A percentile compares a stretch with the other conserved stretches of the same genome.
Evolutionary conservation across 1,140 invertebrate species (phyloP).

Genomic region (Oncopodura yosiiana): DNA sequence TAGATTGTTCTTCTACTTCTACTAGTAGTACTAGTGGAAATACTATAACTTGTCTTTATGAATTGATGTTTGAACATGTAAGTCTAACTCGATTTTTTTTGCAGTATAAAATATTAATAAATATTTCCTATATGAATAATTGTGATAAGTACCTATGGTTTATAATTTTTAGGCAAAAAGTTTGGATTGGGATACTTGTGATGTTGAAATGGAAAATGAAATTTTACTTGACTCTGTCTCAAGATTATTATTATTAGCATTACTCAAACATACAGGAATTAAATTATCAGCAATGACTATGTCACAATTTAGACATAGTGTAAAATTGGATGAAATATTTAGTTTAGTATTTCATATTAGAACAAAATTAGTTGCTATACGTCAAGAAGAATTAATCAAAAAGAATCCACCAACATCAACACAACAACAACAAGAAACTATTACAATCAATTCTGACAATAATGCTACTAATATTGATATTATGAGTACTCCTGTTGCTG

Average conservation of each 20-base stretch:
- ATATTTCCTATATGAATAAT: background rate
- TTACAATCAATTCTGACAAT: too few species aligned
- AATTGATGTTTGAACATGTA: constrained; percentile 35
- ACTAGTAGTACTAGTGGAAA: background rate
- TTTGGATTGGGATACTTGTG: constrained; percentile 46
- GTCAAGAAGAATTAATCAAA: constrained; percentile 17
- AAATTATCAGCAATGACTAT: constrained; percentile 29
- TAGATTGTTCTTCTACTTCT: background rate
- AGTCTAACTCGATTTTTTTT: too few species aligned
- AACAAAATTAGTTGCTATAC: constrained; percentile 14
- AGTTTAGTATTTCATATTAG: constrained; percentile 29
- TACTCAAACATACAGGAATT: constrained; percentile 48
- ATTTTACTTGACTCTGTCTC: constrained; percentile 44
- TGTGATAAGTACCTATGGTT: too few species aligned
- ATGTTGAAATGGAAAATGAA: constrained; percentile 43
- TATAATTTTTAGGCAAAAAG: constrained; percentile 34
- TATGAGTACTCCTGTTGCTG: too few species aligned
- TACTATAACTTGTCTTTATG: constrained; percentile 26
- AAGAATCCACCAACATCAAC: too few species aligned
- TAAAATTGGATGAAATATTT: constrained; percentile 33
- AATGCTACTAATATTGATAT: too few species aligned
- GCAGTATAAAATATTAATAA: background rate
- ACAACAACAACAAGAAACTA: too few species aligned
- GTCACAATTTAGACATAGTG: constrained; percentile 23
- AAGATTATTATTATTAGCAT: constrained; percentile 45